A percentile compares a stretch with the other conserved stretches of the same genome.
These are phyloP conservation scores for Nothoprocta pentlandii DNA, from an alignment of 2,113 vertebrate species.

Conservation along the genomic window DNA sequence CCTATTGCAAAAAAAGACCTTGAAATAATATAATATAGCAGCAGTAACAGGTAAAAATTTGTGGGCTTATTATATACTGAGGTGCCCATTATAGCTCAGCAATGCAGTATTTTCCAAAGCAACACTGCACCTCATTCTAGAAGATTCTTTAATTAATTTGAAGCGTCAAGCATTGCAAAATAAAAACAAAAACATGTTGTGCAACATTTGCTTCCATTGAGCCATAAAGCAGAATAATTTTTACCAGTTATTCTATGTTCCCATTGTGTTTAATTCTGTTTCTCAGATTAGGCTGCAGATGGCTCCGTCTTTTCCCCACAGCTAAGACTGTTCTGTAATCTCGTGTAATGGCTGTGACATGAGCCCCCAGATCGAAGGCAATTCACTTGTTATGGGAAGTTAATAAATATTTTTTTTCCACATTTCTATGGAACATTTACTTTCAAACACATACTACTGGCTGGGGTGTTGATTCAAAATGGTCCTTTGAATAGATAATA, in stretches of 20 bases:
- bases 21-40: not conserved
- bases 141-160: constrained; percentile 70
- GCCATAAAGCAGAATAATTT: constrained; percentile 56
- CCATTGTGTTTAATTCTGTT: constrained; percentile 61
- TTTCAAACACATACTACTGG: constrained; percentile 49
- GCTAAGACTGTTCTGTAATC: constrained; percentile 58
- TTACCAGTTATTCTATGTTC: constrained; percentile 53
- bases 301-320: constrained; percentile 53
- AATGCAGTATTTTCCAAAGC: constrained; percentile 34
- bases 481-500: not conserved
- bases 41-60: constrained; percentile 3
- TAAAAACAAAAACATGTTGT: constrained; percentile 44
- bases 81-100: not conserved
- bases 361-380: constrained; percentile 37
- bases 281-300: constrained; percentile 59
- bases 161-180: constrained; percentile 43
- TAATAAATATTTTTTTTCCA: constrained; percentile 43
- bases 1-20: not conserved
- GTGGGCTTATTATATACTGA: not conserved
- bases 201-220: constrained; percentile 69
- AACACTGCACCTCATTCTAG: constrained; percentile 41
- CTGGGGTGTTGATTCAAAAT: constrained; percentile 11
- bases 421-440: constrained; percentile 64
- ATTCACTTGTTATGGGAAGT: constrained; percentile 51
- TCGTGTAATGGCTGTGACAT: constrained; percentile 19